Evolutionary conservation across 2,113 vertebrate species (phyloP).

Genomic region (Fulica atra): DNA sequence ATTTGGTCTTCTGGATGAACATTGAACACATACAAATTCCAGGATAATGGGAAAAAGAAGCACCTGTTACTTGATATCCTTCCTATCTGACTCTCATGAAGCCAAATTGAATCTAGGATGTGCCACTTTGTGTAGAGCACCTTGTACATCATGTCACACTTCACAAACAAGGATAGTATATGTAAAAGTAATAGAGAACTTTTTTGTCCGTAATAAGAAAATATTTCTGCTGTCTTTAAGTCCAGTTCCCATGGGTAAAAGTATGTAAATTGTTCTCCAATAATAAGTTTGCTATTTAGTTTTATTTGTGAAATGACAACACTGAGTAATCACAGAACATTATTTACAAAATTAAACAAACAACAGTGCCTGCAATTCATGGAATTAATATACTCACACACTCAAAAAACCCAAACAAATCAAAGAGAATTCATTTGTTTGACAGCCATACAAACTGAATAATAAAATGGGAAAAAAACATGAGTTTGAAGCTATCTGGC

Average conservation of each 20-base stretch:
- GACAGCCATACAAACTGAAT: not conserved
- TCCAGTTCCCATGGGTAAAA: not conserved
- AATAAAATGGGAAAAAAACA: not conserved
- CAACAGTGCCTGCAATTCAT: not conserved
- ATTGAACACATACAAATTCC: not conserved
- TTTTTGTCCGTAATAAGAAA: not conserved
- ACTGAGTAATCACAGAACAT: not conserved
- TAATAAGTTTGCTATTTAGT: not conserved
- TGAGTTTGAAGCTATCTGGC: not conserved
- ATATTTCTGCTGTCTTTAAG: not conserved
- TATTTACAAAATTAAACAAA: slow-evolving; percentile 32
- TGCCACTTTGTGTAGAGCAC: not conserved
- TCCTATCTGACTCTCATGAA: not conserved
- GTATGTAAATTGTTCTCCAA: not conserved
- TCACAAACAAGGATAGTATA: not conserved
- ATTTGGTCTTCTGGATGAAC: too few species aligned
- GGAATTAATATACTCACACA: not conserved
- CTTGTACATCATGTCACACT: fast-evolving
- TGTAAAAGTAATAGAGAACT: not conserved
- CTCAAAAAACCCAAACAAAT: not conserved
- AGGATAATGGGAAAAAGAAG: not conserved
- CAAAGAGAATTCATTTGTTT: slow-evolving; percentile 12
- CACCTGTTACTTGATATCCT: not conserved
- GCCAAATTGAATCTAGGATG: not conserved
- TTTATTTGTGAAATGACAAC: not conserved